Evolutionary conservation across 2,797 vertebrate genomes (phyloP).

Genomic region (Psittacula derbiana): DNA sequence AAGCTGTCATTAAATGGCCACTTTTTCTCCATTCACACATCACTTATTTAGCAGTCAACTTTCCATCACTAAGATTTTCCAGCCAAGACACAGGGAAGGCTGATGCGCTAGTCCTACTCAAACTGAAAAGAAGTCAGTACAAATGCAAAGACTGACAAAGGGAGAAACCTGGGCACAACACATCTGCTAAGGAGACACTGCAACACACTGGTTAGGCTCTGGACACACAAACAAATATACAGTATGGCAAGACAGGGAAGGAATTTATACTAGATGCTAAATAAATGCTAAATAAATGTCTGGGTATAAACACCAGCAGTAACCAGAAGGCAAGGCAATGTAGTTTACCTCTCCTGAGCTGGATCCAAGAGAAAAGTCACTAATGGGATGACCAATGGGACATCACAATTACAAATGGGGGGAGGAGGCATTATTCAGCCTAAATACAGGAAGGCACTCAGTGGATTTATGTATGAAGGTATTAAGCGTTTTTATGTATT

Average conservation of each 20-base stretch:
- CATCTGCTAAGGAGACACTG: not conserved
- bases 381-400: slow-evolving; percentile 2
- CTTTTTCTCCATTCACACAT: not conserved
- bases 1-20: not conserved
- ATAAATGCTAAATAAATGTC: not conserved
- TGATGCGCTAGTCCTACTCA: not conserved
- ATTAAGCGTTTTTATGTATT: not conserved
- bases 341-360: not conserved
- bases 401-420: not conserved
- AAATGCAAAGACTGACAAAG: not conserved
- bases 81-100: not conserved
- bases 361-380: not conserved
- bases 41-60: not conserved
- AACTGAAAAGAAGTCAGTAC: not conserved
- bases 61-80: not conserved
- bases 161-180: not conserved
- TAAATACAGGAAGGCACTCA: slow-evolving; percentile 1
- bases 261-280: not conserved
- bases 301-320: not conserved
- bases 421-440: not conserved
- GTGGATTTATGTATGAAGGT: not conserved
- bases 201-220: not conserved
- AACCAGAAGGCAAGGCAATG: not conserved
- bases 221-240: not conserved
- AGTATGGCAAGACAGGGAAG: not conserved